Base-by-base conservation (phyloP, 1,140 invertebrate genomes). In the Carcinoscorpius rotundicauda region DNA sequence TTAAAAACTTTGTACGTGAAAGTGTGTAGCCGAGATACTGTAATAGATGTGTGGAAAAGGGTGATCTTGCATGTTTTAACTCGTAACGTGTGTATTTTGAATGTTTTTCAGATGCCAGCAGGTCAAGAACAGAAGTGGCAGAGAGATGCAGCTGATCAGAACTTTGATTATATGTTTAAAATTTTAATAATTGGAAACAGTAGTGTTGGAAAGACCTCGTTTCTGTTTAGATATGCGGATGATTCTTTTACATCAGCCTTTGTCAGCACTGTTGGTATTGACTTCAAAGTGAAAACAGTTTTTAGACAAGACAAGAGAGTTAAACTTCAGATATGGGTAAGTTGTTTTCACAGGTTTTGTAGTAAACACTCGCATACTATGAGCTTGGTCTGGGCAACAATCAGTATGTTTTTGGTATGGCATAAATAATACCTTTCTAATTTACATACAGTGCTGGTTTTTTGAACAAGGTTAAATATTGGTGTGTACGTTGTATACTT, bases 91-190 rank as follows among this genome's bases (percentile, higher is more conserved):
- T 29, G 29, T 29, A 29, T 29, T 29, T 29, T 29, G 29, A 29
- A 29, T 29, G 29, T 29, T 29, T 29, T 29, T 64, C 51, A 68
- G 64, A 68, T 68, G 67, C 58, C 67, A 52, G 62, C 67, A 53
- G 67, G 64, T 53, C 66, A 68, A 65, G 58, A 58, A 4, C 55
- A 58, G 51, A 55, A 55, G n/a, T 55, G 53, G 91, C 93, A 95
- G 80, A 97, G 97, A 79, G 95, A 98, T 84, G 92, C 93, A 49
- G 90, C 93, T 69, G 97, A 99, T 80, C 97, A 99, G 81, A 99
- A 99, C 79, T 99, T 98, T 79, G 97, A 99, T 77, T 99, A 99
- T 80, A 99, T 99, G 97, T 99, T 98, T 84, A 99, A 99, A 82
- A 78, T 99, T 70, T 83, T 99, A 69, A 98, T 99, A 73, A 99